A percentile compares a stretch with the other conserved stretches of the same genome.
These are phyloP conservation scores for Cyanocitta stelleri DNA, from an alignment of 2,113 vertebrate species.

Conservation along the genomic window DNA sequence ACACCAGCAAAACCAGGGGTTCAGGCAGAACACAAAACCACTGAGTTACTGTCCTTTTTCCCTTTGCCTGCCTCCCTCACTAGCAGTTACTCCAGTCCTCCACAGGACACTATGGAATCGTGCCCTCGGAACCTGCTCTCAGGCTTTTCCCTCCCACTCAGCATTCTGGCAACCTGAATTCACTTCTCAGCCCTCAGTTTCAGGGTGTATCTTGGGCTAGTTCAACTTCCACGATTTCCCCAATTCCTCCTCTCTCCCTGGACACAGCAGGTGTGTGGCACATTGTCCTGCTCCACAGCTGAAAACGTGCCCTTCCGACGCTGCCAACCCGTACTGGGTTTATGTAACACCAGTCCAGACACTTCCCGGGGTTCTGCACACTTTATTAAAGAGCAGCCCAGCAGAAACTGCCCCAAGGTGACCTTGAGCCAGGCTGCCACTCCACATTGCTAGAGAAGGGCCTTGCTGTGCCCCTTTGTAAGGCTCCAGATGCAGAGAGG, in stretches of 20 bases:
- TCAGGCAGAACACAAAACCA: neutral
- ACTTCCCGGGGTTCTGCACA: rapidly evolving
- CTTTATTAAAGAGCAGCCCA: neutral
- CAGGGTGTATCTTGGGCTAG: rapidly evolving
- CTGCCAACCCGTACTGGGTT: rapidly evolving
- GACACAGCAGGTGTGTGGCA: neutral
- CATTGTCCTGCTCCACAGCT: neutral
- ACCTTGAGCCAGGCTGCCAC: neutral
- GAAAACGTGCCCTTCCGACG: neutral
- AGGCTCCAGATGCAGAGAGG: neutral
- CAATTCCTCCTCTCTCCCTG: neutral
- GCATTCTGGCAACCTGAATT: neutral
- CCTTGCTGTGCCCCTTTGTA: rapidly evolving
- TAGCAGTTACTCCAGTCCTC: neutral
- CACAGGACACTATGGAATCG: neutral
- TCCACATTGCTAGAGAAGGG: neutral
- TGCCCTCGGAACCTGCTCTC: neutral
- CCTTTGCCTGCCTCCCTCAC: neutral
- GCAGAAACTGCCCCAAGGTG: neutral
- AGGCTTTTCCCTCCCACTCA: neutral
- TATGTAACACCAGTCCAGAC: neutral
- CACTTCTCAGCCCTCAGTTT: neutral
- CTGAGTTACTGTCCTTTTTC: neutral
- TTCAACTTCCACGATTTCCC: neutral
- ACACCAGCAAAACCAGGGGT: neutral